A percentile compares a stretch with the other conserved stretches of the same genome.
Evolutionary conservation across 30 jellyfish, hydroid and myxozoan species (phyloP).

Genomic region (Aurelia sp.): DNA sequence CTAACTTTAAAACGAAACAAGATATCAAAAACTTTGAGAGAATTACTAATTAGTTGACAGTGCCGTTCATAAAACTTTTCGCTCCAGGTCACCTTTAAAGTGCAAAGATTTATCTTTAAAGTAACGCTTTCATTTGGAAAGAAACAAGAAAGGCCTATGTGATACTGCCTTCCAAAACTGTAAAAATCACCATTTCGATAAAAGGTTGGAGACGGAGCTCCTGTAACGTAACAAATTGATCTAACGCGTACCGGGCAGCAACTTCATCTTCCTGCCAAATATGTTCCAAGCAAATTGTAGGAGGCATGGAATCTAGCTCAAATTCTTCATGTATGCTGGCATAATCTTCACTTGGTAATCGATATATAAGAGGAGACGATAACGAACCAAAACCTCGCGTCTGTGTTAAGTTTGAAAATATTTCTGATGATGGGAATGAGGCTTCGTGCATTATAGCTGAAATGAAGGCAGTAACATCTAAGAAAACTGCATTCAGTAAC

Average conservation of each 20-base stretch:
- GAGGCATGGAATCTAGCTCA: slow-evolving; percentile 98
- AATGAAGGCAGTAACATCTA: neutral
- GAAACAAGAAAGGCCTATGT: too few relatives aligned
- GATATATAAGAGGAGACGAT: slow-evolving; percentile 76
- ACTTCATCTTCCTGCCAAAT: slow-evolving; percentile 91
- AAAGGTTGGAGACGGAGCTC: too few relatives aligned
- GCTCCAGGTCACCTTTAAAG: too few relatives aligned
- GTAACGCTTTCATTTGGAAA: too few relatives aligned
- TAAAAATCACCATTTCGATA: too few relatives aligned
- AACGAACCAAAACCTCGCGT: slow-evolving; percentile 52
- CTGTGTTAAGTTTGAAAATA: slow-evolving; percentile 30
- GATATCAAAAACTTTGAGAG: too few relatives aligned
- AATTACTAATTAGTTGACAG: too few relatives aligned
- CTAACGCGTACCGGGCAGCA: slow-evolving; percentile 46
- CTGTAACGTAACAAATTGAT: neutral
- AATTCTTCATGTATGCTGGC: slow-evolving; percentile 62
- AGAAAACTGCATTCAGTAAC: neutral
- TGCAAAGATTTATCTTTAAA: too few relatives aligned
- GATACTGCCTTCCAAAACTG: too few relatives aligned
- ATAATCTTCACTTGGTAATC: slow-evolving; percentile 86
- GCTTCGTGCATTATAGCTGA: slow-evolving; percentile 72
- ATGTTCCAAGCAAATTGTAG: slow-evolving; percentile 80
- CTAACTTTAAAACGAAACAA: too few relatives aligned
- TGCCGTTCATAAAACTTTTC: too few relatives aligned
- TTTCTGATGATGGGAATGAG: slow-evolving; percentile 39